A percentile compares a stretch with the other conserved stretches of the same genome.
phyloP scores from a whole-genome alignment of 2,888 invertebrate genomes.

The Deilephila elpenor region DNA sequence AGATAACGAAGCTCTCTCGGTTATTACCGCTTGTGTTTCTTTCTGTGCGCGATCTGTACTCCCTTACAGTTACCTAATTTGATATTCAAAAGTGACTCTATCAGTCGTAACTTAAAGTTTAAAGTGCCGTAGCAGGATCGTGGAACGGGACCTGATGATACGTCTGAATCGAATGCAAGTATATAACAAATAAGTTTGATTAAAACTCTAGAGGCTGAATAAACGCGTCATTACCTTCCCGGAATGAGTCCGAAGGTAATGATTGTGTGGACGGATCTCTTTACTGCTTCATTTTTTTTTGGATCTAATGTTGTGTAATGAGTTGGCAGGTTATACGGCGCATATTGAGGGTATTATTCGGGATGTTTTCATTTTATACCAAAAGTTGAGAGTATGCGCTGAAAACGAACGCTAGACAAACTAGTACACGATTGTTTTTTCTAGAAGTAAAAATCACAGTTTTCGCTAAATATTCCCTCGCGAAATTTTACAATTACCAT shows the following conservation, averaged over 20 bases:
- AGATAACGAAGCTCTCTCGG: conserved; percentile 78
- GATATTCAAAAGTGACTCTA: conserved; percentile 20
- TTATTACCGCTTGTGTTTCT: conserved; percentile 70
- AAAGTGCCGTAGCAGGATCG: conserved; percentile 1
- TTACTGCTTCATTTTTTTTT: not conserved
- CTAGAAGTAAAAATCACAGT: not conserved
- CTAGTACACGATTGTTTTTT: not conserved
- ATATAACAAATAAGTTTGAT: conserved; percentile 53
- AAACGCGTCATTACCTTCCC: conserved; percentile 45
- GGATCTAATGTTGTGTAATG: conserved; percentile 19
- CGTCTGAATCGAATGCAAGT: conserved; percentile 16
- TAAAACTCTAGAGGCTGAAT: conserved; percentile 52
- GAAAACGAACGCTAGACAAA: not conserved
- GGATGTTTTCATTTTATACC: not conserved
- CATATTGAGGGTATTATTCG: not conserved
- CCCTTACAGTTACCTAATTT: conserved; percentile 22
- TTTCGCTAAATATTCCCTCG: not conserved
- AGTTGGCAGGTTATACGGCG: not conserved
- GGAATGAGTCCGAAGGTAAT: conserved; percentile 19
- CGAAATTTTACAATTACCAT: no score
- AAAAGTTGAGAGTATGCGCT: not conserved
- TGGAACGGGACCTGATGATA: conserved; percentile 23
- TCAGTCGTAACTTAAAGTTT: not conserved
- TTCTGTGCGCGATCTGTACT: conserved; percentile 36
- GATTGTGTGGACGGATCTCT: not conserved